phyloP scores from a whole-genome alignment of 2,888 invertebrate genomes.

The Lasius platythorax region DNA sequence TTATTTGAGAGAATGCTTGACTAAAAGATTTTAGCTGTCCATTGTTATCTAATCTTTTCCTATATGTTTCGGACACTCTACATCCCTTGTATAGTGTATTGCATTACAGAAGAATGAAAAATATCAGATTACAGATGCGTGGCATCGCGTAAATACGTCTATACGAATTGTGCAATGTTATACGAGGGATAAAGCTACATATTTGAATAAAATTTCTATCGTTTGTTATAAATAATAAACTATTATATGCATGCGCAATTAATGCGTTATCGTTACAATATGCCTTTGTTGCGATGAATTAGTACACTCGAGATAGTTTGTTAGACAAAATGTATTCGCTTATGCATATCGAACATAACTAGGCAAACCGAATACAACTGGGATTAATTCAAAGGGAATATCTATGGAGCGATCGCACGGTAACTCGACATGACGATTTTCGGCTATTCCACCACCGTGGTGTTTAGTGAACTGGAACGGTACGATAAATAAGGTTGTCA shows the following conservation, averaged over 20 bases:
- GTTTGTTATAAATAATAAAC: not conserved
- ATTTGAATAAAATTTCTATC: slow-evolving; percentile 2
- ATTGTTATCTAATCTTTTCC: too few relatives aligned
- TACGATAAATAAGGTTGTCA: slow-evolving; percentile 40
- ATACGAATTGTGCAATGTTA: not conserved
- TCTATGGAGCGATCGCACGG: slow-evolving; percentile 37
- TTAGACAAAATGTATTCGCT: slow-evolving; percentile 4
- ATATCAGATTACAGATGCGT: not conserved
- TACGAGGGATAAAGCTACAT: not conserved
- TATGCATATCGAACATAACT: not conserved
- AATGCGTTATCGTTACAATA: not conserved
- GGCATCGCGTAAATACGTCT: not conserved
- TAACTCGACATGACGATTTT: slow-evolving; percentile 47
- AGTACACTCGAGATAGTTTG: slow-evolving; percentile 19
- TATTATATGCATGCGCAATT: not conserved
- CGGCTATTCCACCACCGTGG: slow-evolving; percentile 32
- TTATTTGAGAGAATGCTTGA: too few relatives aligned
- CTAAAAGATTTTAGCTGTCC: too few relatives aligned
- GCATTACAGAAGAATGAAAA: not conserved
- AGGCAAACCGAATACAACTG: slow-evolving; percentile 26
- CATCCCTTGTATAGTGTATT: not conserved
- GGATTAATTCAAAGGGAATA: slow-evolving; percentile 55
- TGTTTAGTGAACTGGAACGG: slow-evolving; percentile 21
- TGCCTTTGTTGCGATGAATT: not conserved
- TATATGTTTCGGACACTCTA: not conserved